A percentile compares a stretch with the other conserved stretches of the same genome.
These are phyloP conservation scores for Folsomia candida DNA, from an alignment of 2,888 invertebrate species.

Conservation along the genomic window DNA sequence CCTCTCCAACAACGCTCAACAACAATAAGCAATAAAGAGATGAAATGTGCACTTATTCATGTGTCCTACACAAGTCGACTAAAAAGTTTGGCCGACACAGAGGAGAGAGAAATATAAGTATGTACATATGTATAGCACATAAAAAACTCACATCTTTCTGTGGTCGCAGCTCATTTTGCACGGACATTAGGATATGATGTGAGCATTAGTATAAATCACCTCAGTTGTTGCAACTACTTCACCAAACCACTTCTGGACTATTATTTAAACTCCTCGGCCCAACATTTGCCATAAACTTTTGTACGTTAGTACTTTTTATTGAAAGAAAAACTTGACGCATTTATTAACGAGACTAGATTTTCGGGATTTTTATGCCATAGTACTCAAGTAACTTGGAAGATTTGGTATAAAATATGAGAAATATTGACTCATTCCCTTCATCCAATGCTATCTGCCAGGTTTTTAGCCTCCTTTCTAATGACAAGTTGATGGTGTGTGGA, in stretches of 20 bases:
- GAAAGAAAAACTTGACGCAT: too few species aligned
- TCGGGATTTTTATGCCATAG: background rate
- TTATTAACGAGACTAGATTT: background rate
- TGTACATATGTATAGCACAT: background rate
- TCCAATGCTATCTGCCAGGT: too few species aligned
- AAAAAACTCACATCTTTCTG: background rate
- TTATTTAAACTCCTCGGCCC: too few species aligned
- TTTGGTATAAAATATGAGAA: background rate
- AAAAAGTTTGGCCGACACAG: background rate
- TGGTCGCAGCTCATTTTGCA: constrained; percentile 9
- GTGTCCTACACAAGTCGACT: background rate
- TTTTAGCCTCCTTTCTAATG: too few species aligned
- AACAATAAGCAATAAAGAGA: constrained; percentile 1
- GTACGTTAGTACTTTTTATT: too few species aligned
- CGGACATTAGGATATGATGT: constrained; percentile 1
- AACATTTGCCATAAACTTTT: too few species aligned
- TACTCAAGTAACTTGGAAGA: background rate
- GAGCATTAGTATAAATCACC: constrained; percentile 19
- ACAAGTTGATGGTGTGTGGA: background rate
- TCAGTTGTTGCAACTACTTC: background rate
- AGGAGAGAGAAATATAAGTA: background rate
- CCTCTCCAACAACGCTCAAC: background rate
- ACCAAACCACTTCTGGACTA: too few species aligned
- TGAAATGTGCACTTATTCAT: background rate
- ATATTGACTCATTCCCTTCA: too few species aligned